Conservation (phyloP, 2,113 vertebrate species). For the Calyptomena viridis region DNA sequence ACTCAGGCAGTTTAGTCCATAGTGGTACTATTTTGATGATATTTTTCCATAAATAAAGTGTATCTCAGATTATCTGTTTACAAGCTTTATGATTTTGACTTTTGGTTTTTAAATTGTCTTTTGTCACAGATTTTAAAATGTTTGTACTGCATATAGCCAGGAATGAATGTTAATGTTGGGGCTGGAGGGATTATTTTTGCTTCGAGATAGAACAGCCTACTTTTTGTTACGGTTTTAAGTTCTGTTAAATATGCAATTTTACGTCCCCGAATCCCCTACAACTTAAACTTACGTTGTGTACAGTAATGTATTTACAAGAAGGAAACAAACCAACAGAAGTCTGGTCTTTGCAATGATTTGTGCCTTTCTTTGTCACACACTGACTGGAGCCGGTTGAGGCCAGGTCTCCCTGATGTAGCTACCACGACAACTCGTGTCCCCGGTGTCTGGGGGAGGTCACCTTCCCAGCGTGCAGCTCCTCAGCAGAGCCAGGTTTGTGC, state of each 20-base stretch:
- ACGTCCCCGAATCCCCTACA: slow-evolving; percentile 49
- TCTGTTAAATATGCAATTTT: slow-evolving; percentile 80
- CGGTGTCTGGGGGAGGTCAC: slow-evolving; percentile 51
- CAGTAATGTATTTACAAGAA: slow-evolving; percentile 73
- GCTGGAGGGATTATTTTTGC: slow-evolving; percentile 68
- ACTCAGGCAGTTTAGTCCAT: slow-evolving; percentile 83
- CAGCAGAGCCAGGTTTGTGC: slow-evolving; percentile 2
- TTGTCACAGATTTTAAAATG: slow-evolving; percentile 77
- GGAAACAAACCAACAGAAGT: slow-evolving; percentile 69
- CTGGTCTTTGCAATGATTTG: slow-evolving; percentile 81
- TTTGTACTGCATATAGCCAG: slow-evolving; percentile 76
- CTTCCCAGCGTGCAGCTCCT: slow-evolving; percentile 58
- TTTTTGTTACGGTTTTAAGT: slow-evolving; percentile 63
- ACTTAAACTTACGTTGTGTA: slow-evolving; percentile 65
- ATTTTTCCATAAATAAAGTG: slow-evolving; percentile 86
- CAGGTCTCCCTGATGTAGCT: slow-evolving; percentile 69
- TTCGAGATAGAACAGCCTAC: slow-evolving; percentile 63
- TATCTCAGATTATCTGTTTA: slow-evolving; percentile 85
- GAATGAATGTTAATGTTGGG: slow-evolving; percentile 67
- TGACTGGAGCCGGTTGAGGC: slow-evolving; percentile 73
- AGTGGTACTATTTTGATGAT: slow-evolving; percentile 90
- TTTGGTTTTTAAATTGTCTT: slow-evolving; percentile 79
- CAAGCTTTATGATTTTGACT: slow-evolving; percentile 85
- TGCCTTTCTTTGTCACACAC: slow-evolving; percentile 82
- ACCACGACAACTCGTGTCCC: slow-evolving; percentile 45